Evolutionary conservation across 2,888 invertebrate genomes (phyloP), one percentile per base, ranked within the genome.

Genomic region (Unio pictorum): DNA sequence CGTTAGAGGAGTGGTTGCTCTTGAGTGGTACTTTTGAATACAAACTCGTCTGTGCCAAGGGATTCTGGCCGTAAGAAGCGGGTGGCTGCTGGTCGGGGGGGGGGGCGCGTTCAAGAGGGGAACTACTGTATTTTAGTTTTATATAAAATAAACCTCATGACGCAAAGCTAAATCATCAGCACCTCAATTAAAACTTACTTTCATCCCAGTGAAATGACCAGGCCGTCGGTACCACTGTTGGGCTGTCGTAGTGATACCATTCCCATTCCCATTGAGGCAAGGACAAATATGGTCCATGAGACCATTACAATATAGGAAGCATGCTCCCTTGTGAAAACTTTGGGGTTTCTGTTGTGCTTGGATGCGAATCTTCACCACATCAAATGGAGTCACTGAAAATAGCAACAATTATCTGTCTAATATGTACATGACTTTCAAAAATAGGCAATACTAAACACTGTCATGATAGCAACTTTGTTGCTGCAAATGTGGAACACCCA

Each of bases 331-430:
- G 0, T 73, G 66, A 57, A 87, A 81, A 20, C 63, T 71, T 7
- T 94, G 91, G 0, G 94, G 94, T 84, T 96, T 96, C 86, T 96
- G 95, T 90, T 99, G 99, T 4, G 96, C 94, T 91, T 99, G 99
- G 59, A 99, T 92, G 64, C 99, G 93, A 75, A 98, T 97, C 92
- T 99, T 99, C 0, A 99, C 95, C n/a, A 99, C 99, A 92, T 99
- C 99, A 80, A 99, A 91, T 0, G 99, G 99, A 0, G 99, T 99
- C 91, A 99, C 98, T 97, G 90, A 56, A 92, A 93, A 82, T 23
- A 15, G 57, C 26, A 20, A 17, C 65, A 57, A 61, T 18, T 28
- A 69, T 15, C 45, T 45, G 45, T 30, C 4, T 30, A 4, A 34
- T 8, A 34, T 34, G 34, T 7, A 34, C 8, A 34, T 7, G 6